A percentile compares a stretch with the other conserved stretches of the same genome.
These are phyloP conservation scores for Poecilus cupreus DNA, from an alignment of 2,888 invertebrate species.

Conservation along the genomic window DNA sequence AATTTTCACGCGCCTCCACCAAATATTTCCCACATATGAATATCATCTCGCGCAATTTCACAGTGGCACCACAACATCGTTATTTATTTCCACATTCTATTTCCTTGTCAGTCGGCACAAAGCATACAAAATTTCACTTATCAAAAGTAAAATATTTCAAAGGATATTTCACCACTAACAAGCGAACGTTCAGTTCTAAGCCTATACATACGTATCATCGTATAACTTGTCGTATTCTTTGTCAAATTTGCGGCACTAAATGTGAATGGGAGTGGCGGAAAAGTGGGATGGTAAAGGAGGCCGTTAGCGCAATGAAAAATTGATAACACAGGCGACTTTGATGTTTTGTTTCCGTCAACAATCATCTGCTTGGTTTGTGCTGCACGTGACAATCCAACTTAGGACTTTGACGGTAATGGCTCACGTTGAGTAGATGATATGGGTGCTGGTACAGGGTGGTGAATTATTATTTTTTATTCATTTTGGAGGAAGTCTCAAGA, in stretches of 20 bases:
- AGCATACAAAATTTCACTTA: constrained; percentile 32
- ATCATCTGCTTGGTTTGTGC: constrained; percentile 38
- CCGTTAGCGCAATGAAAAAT: constrained; percentile 40
- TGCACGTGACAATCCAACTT: neutral
- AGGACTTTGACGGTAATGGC: neutral
- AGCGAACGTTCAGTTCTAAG: neutral
- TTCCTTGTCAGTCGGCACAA: constrained; percentile 18
- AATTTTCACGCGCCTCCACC: too few species aligned
- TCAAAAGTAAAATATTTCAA: constrained; percentile 49
- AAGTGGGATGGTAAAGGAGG: neutral
- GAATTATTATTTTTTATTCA: too few species aligned
- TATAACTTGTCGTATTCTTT: constrained; percentile 21
- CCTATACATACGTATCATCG: constrained; percentile 6
- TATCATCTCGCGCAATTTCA: constrained; percentile 16
- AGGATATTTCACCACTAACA: constrained; percentile 44
- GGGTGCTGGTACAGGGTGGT: neutral
- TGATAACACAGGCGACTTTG: constrained; percentile 53
- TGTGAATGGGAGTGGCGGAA: neutral
- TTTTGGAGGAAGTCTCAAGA: too few species aligned
- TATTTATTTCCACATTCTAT: constrained; percentile 27
- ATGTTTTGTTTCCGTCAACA: constrained; percentile 53
- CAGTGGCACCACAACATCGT: constrained; percentile 13
- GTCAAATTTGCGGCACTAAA: constrained; percentile 32
- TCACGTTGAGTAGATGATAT: neutral
- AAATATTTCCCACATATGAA: neutral